Evolutionary conservation across 2,888 invertebrate species (phyloP).

Genomic region (Ceriagrion tenellum): DNA sequence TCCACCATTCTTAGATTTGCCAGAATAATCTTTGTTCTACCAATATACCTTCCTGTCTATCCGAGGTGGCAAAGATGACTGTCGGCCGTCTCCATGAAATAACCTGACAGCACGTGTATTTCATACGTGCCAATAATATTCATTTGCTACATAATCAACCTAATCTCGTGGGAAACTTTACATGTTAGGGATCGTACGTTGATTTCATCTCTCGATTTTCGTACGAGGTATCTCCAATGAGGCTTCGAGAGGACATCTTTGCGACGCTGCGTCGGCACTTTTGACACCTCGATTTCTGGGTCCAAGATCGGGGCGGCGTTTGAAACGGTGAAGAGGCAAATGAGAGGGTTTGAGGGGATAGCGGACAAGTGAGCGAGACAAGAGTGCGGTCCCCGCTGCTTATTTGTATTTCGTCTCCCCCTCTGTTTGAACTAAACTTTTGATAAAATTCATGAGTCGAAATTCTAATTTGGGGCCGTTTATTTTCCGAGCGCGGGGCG

Average conservation of each 20-base stretch:
- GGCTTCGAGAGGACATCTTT: background rate
- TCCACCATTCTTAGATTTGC: too few species aligned
- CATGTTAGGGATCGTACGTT: too few species aligned
- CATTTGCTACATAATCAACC: too few species aligned
- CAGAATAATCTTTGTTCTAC: too few species aligned
- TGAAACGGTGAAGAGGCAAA: background rate
- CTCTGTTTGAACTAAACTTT: slow-evolving; percentile 12
- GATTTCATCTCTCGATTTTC: too few species aligned
- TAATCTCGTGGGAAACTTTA: too few species aligned
- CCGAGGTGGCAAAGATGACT: too few species aligned
- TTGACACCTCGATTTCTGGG: background rate
- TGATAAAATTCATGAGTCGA: slow-evolving; percentile 39
- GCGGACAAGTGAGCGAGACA: background rate
- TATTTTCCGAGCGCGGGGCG: background rate
- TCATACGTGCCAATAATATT: too few species aligned
- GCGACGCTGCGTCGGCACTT: background rate
- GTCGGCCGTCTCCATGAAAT: too few species aligned
- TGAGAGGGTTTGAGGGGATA: background rate
- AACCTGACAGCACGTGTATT: too few species aligned
- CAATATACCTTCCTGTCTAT: too few species aligned
- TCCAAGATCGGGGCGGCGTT: background rate
- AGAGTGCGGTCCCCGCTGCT: background rate
- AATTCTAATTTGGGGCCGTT: slow-evolving; percentile 36
- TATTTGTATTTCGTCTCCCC: background rate
- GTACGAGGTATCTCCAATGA: background rate